Evolutionary conservation across 2,797 vertebrate genomes (phyloP).

Genomic region (Sphenodon punctatus): DNA sequence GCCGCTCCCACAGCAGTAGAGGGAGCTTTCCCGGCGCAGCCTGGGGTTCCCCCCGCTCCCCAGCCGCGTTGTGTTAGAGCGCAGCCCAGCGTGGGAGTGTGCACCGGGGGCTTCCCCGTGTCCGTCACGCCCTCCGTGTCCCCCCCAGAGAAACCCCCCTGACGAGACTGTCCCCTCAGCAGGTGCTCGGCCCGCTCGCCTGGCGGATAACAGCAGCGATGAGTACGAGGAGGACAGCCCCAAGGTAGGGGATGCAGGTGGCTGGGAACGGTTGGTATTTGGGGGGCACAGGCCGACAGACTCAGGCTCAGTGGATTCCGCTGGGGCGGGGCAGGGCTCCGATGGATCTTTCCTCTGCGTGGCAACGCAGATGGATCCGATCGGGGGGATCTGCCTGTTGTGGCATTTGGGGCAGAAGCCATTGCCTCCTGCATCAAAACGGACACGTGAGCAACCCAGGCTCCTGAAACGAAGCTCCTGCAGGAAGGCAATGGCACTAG

Average conservation of each 20-base stretch:
- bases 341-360: not conserved
- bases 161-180: conserved; percentile 35
- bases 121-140: not conserved
- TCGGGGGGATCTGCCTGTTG: not conserved
- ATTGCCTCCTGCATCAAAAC: too few relatives aligned
- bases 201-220: conserved; percentile 79
- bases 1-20: not conserved
- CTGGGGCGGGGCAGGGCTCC: fast-evolving
- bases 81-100: too few relatives aligned
- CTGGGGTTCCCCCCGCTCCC: not conserved
- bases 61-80: too few relatives aligned
- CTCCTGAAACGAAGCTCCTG: too few relatives aligned
- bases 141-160: not conserved
- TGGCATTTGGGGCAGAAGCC: too few relatives aligned
- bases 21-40: not conserved
- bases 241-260: conserved; percentile 57
- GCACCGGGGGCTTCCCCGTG: too few relatives aligned
- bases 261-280: not conserved
- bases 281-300: not conserved
- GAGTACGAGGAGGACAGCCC: conserved; percentile 76
- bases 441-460: too few relatives aligned
- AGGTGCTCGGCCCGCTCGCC: conserved; percentile 58
- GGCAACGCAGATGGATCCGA: not conserved
- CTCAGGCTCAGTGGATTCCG: not conserved
- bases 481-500: too few relatives aligned